Conservation (phyloP, 2,888 invertebrate genomes). For the Bruchidius siliquastri region DNA sequence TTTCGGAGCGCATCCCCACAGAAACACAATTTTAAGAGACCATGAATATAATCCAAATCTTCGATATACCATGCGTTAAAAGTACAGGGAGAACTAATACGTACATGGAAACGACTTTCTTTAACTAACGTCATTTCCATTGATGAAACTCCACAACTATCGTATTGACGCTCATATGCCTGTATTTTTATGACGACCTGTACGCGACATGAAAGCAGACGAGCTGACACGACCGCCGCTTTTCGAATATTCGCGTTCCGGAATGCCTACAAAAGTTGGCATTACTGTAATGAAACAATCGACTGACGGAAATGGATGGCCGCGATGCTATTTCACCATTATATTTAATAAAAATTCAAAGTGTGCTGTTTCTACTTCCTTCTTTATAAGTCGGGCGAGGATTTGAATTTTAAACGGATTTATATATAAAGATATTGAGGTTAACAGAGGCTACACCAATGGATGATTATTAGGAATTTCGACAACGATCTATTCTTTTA, state of each 20-base stretch:
- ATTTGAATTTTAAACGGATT: conserved; percentile 23
- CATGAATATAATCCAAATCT: too few species aligned
- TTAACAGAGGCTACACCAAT: conserved; percentile 14
- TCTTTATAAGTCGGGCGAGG: conserved; percentile 20
- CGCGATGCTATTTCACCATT: conserved; percentile 30
- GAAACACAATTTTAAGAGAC: too few species aligned
- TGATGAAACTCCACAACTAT: conserved; percentile 14
- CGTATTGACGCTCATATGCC: conserved; percentile 1
- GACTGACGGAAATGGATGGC: conserved; percentile 30
- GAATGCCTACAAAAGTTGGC: conserved; percentile 28
- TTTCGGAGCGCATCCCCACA: too few species aligned
- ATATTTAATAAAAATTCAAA: conserved; percentile 33
- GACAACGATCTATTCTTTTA: conserved; percentile 19
- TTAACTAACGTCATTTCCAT: not conserved
- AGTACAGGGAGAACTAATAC: too few species aligned
- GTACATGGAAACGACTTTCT: too few species aligned
- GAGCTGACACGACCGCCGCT: conserved; percentile 9
- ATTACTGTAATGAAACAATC: conserved; percentile 24
- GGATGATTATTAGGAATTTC: conserved; percentile 19
- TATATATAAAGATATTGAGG: conserved; percentile 25
- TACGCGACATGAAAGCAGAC: conserved; percentile 20
- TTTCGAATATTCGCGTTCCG: conserved; percentile 27
- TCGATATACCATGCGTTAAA: too few species aligned
- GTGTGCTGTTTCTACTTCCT: conserved; percentile 30
- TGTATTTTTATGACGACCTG: conserved; percentile 15